Evolutionary conservation across 1,140 invertebrate genomes (phyloP).

Genomic region (Uloborus diversus): DNA sequence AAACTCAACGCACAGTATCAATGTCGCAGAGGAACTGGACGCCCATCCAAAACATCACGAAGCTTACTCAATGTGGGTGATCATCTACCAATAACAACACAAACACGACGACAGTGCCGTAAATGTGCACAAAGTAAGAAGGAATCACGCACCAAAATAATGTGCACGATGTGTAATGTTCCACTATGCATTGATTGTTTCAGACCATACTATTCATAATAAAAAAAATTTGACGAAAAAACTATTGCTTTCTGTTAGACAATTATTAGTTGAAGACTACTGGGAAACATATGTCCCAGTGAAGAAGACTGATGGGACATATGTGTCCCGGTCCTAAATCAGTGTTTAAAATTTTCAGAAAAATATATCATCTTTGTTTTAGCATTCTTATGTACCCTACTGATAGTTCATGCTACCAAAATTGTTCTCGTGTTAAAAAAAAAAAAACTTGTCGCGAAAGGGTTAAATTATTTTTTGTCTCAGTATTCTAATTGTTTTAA

Average conservation of each 20-base stretch:
- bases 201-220: too few species aligned
- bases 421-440: background rate
- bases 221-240: too few species aligned
- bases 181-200: too few species aligned
- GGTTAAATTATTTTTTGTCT: too few species aligned
- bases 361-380: constrained; percentile 2
- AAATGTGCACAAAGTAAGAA: too few species aligned
- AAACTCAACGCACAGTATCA: constrained; percentile 29
- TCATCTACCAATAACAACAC: constrained; percentile 2
- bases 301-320: background rate
- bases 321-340: background rate
- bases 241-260: too few species aligned
- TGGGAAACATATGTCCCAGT: constrained; percentile 3
- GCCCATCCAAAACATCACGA: constrained; percentile 56
- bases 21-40: constrained; percentile 30
- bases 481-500: too few species aligned
- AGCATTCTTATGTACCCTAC: background rate
- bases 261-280: too few species aligned
- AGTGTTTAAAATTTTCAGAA: background rate
- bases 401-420: too few species aligned
- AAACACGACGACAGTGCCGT: background rate
- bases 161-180: too few species aligned
- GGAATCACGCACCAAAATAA: too few species aligned
- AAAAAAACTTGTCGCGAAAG: constrained; percentile 5
- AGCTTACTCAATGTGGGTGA: constrained; percentile 55